Evolutionary conservation across 2,797 vertebrate species (phyloP).

Genomic region (Centroberyx gerrardi): DNA sequence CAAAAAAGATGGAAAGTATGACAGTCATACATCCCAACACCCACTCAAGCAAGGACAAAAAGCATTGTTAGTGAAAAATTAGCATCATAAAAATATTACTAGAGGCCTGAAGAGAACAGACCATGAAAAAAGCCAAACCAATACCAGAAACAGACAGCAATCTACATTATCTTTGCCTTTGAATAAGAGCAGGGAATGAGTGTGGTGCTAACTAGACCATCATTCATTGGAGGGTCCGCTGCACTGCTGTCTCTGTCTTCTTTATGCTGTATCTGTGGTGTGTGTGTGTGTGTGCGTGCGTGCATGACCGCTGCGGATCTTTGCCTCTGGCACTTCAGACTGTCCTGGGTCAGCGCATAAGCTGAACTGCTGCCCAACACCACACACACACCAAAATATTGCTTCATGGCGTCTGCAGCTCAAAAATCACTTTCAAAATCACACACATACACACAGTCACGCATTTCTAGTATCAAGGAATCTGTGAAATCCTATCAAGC

Average conservation of each 20-base stretch:
- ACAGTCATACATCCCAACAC: conserved; percentile 50
- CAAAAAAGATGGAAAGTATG: conserved; percentile 72
- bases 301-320: neutral
- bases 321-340: neutral
- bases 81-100: conserved; percentile 42
- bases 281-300: neutral
- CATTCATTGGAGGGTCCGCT: conserved; percentile 35
- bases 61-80: conserved; percentile 36
- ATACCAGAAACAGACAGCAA: conserved; percentile 19
- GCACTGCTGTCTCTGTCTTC: conserved; percentile 2
- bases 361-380: neutral
- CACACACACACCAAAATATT: neutral
- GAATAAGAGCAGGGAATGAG: conserved; percentile 42
- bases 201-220: conserved; percentile 52
- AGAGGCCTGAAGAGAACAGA: conserved; percentile 12
- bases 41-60: conserved; percentile 2
- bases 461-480: no score
- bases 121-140: neutral
- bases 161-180: conserved; percentile 20
- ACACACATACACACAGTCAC: no score
- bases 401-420: conserved; percentile 4
- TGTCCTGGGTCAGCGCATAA: conserved; percentile 9
- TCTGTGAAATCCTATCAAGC: no score
- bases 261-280: neutral
- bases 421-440: neutral